These are phyloP conservation scores for Mesembrinibis cayennensis DNA, from an alignment of 2,113 vertebrate species.

Conservation along the genomic window DNA sequence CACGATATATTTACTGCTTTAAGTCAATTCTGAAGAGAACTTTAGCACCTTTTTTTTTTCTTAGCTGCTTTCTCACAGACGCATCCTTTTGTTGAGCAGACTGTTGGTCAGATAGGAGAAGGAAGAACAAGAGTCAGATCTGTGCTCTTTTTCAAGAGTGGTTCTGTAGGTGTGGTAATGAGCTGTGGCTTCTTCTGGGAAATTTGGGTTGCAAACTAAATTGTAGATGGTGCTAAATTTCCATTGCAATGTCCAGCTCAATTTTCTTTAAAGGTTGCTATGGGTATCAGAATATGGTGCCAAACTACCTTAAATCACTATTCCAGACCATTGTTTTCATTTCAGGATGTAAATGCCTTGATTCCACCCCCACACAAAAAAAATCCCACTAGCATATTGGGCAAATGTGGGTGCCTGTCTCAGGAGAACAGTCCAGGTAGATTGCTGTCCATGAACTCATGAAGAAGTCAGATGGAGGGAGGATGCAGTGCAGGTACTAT, in stretches of 20 bases:
- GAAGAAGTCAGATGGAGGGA: background rate
- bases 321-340: background rate
- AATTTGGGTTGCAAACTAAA: background rate
- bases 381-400: background rate
- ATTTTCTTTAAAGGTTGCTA: background rate
- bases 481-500: background rate
- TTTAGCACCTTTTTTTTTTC: background rate
- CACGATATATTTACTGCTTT: background rate
- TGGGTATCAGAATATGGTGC: background rate
- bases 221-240: slow-evolving; percentile 12
- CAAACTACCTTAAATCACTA: slow-evolving; percentile 7
- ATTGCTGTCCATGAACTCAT: background rate
- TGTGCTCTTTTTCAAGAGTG: background rate
- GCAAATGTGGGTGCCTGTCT: background rate
- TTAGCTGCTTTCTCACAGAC: slow-evolving; percentile 17
- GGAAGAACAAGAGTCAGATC: background rate
- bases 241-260: background rate
- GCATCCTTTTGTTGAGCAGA: background rate
- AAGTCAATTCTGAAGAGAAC: background rate
- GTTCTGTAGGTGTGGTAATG: slow-evolving; percentile 5
- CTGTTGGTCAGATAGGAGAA: slow-evolving; percentile 9
- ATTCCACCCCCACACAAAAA: background rate
- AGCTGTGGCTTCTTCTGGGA: slow-evolving; percentile 25
- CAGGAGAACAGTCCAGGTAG: background rate
- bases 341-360: background rate